Evolutionary conservation across 2,797 vertebrate genomes (phyloP), one percentile per base, ranked within the genome.

Genomic region (Cossypha polioptera): DNA sequence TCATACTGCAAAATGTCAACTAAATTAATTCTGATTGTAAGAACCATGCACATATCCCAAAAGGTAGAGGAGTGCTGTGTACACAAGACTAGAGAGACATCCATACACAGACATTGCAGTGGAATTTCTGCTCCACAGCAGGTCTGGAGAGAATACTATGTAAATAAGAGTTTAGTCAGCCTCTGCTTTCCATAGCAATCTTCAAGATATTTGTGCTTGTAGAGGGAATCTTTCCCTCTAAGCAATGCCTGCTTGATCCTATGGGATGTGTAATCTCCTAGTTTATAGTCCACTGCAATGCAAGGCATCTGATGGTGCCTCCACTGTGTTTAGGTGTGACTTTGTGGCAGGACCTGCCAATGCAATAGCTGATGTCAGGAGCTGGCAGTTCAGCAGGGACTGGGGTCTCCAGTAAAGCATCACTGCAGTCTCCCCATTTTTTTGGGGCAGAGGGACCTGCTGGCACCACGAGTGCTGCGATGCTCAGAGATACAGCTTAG

Each of bases 11-110:
- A 92, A 88, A 93, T 66, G 43, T 65, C 87, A 90, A 18, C 54
- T 68, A 59, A 92, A 94, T 78, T 83, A 90, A 78, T 69, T 94
- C 68, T 13, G 13, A 10, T 38, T 4, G 2, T 73, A 90, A 92
- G 55, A 42, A 61, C 16, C 61, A 24, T 42, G 58, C 38, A 42
- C 73, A 28, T 74, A 80, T 47, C 76, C 50, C 82, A 54, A 55
- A 95, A 96, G 65, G 86, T 36, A 94, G 51, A 92, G 76, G 65
- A 62, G 65, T 84, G 92, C 51, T 95, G 31, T 82, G 87, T 94
- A 91, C 81, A 58, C 82, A 85, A 62, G 38, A 81, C 92, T 89
- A 78, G 87, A 96, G 50, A 88, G 74, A 40, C 69, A 89, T 94
- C 89, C 33, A 35, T 50, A 73, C 48, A 33, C 51, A 93, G 75